Conservation (phyloP, 2,797 vertebrate species). For the Centroberyx gerrardi region DNA sequence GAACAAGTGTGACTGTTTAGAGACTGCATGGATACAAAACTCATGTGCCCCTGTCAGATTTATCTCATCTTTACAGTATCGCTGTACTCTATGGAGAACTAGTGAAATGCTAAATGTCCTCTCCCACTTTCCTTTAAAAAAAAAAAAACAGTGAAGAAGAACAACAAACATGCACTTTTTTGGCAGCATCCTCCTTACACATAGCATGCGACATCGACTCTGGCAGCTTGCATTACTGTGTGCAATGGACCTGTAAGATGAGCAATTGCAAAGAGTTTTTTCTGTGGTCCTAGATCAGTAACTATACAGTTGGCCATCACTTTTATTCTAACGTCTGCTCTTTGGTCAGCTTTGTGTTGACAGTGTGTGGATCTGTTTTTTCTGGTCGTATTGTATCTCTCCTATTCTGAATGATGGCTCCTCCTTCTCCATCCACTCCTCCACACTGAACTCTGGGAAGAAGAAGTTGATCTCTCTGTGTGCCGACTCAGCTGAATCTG, state of each 20-base stretch:
- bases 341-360: conserved; percentile 57
- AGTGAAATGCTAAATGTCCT: too few relatives aligned
- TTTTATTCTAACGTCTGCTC: background rate
- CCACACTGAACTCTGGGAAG: conserved; percentile 91
- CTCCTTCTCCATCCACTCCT: conserved; percentile 89
- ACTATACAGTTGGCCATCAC: background rate
- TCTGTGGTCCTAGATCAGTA: background rate
- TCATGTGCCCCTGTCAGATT: background rate
- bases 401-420: conserved; percentile 86
- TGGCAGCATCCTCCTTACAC: background rate
- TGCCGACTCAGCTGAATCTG: conserved; percentile 93
- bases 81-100: too few relatives aligned
- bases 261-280: background rate
- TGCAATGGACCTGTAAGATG: background rate
- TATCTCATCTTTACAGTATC: too few relatives aligned
- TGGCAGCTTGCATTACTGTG: too few relatives aligned
- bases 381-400: conserved; percentile 73
- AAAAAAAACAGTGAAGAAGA: conserved; percentile 1
- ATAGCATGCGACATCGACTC: background rate
- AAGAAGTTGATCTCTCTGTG: conserved; percentile 94
- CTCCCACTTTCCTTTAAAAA: background rate
- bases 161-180: conserved; percentile 2
- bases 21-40: background rate
- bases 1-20: background rate
- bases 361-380: conserved; percentile 81